Evolutionary conservation across 2,797 vertebrate species (phyloP).

Genomic region (Lemur catta): DNA sequence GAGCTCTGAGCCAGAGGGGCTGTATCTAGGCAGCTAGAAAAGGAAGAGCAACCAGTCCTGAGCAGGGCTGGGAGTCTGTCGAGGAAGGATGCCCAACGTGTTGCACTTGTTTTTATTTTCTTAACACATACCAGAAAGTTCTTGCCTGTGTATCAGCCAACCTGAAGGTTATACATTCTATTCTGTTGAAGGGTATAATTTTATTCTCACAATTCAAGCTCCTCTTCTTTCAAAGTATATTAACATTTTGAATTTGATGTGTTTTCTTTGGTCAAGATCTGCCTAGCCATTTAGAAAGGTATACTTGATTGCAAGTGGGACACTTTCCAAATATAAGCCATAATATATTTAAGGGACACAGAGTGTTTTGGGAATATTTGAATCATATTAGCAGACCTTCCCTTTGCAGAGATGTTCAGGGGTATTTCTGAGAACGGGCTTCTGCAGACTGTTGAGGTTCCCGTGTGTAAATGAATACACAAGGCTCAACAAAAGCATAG

Average conservation of each 20-base stretch:
- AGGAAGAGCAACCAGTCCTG: not conserved
- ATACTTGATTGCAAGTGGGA: not conserved
- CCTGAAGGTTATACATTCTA: not conserved
- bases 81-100: not conserved
- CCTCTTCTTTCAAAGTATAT: conserved; percentile 20
- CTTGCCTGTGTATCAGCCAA: not conserved
- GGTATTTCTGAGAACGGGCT: not conserved
- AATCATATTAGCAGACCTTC: not conserved
- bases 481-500: not conserved
- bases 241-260: conserved; percentile 24
- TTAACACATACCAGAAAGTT: not conserved
- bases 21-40: not conserved
- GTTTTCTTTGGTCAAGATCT: conserved; percentile 34
- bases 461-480: not conserved
- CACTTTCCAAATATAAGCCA: not conserved
- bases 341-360: not conserved
- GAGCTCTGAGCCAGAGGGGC: not conserved
- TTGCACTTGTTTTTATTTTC: not conserved
- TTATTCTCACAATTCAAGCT: not conserved
- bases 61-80: not conserved
- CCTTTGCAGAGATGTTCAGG: not conserved
- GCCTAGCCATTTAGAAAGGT: not conserved
- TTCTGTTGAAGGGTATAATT: not conserved
- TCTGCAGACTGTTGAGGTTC: not conserved
- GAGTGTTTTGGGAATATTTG: not conserved